phyloP scores from a whole-genome alignment of 53 echinoderm and acorn worm species.

The Holothuria leucospilota region DNA sequence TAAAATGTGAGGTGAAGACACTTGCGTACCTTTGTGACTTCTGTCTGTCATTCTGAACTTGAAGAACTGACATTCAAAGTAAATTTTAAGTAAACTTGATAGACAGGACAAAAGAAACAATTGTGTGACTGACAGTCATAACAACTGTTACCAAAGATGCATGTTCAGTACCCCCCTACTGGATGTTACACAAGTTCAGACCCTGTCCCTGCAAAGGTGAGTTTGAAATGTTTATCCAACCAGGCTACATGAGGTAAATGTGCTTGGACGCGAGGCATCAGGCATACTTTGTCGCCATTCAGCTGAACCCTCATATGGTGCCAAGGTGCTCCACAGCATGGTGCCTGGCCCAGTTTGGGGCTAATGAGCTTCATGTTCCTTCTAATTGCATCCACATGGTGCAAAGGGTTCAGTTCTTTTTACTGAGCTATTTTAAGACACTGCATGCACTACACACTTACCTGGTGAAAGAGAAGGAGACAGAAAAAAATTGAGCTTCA shows the following conservation, averaged over 20 bases:
- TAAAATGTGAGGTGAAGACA: background rate
- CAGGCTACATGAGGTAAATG: conserved; percentile 6
- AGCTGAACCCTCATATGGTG: conserved; percentile 42
- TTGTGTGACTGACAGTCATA: conserved; percentile 28
- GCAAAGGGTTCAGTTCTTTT: conserved; percentile 8
- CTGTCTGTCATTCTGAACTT: conserved; percentile 29
- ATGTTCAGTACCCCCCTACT: conserved; percentile 23
- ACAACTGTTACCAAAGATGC: conserved; percentile 15
- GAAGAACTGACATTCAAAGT: conserved; percentile 10
- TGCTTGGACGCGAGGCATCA: background rate
- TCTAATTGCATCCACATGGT: conserved; percentile 57
- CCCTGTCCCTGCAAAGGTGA: conserved; percentile 5
- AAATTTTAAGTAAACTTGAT: conserved; percentile 29
- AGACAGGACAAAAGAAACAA: conserved; percentile 26
- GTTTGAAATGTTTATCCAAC: conserved; percentile 23
- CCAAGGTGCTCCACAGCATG: conserved; percentile 40
- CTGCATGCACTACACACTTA: background rate
- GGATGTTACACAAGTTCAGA: conserved; percentile 4
- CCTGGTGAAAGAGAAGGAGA: too few relatives aligned
- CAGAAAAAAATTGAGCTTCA: background rate
- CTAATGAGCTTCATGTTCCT: conserved; percentile 55
- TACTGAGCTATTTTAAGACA: conserved; percentile 22
- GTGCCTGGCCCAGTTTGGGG: conserved; percentile 54
- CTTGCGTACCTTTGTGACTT: background rate
- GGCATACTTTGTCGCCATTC: conserved; percentile 23